These are phyloP conservation scores for Chesias legatella DNA, from an alignment of 2,888 invertebrate species.

Conservation along the genomic window DNA sequence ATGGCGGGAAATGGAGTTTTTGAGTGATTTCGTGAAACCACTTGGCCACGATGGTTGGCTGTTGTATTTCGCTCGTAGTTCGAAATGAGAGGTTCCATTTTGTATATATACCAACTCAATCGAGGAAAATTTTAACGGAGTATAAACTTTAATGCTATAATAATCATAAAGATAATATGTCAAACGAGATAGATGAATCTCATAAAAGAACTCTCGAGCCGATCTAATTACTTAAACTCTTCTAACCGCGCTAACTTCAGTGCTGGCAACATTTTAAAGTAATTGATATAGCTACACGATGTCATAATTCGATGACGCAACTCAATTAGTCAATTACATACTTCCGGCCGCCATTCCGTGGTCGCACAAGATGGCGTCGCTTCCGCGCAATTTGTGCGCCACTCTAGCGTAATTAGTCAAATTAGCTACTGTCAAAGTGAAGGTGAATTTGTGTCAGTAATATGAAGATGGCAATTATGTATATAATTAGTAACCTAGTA, in stretches of 20 bases:
- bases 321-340: slow-evolving; percentile 22
- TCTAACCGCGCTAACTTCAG: too few relatives aligned
- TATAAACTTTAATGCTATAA: too few relatives aligned
- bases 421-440: slow-evolving; percentile 33
- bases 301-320: not conserved
- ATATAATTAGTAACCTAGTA: slow-evolving; percentile 6
- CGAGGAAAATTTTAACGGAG: too few relatives aligned
- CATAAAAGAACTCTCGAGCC: too few relatives aligned
- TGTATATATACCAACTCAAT: too few relatives aligned
- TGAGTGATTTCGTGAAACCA: slow-evolving; percentile 23
- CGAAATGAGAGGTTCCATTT: not conserved
- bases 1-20: slow-evolving; percentile 22
- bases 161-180: too few relatives aligned
- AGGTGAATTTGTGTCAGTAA: slow-evolving; percentile 9
- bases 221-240: too few relatives aligned
- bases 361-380: slow-evolving; percentile 41
- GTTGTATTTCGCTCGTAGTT: not conserved
- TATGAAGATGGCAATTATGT: slow-evolving; percentile 7
- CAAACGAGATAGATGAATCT: too few relatives aligned
- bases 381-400: slow-evolving; percentile 30
- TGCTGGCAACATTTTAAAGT: too few relatives aligned
- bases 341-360: slow-evolving; percentile 38
- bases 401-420: slow-evolving; percentile 33
- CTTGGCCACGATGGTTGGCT: slow-evolving; percentile 16
- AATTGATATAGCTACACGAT: not conserved